Evolutionary conservation across 2,888 invertebrate species (phyloP), one percentile per base, ranked within the genome.

Genomic region (Coenonympha arcania): DNA sequence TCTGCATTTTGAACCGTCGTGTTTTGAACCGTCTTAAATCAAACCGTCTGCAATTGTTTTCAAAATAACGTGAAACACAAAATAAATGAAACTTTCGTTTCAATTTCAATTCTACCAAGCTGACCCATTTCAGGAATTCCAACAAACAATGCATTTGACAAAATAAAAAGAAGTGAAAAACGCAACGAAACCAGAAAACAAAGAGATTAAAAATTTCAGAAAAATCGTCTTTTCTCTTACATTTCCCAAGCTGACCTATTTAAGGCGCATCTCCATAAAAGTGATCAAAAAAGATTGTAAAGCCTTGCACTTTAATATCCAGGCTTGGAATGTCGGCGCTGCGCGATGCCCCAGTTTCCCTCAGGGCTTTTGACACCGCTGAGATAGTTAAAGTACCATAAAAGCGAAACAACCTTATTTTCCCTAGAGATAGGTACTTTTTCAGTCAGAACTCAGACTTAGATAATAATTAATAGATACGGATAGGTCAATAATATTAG

Each of bases 231-330:
- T 45, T 18, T n/a, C n/a, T n/a, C n/a, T n/a, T 33, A 22, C 28
- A 11, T 45, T 34, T 36, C 37, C 26, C 22, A 34, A 18, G 48
- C 40, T 41, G 52, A 40, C 52, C 55, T 37, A 52, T 50, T 52
- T 55, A 24, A 41, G 47, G 31, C 20, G 42, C 43, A 41, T 43
- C 39, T 44, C 20, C 36, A 55, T 47, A 50, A 55, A 50, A 52
- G 52, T 52, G 47, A 52, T 50, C 50, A 47, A 50, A 55, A 50
- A 55, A 52, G 43, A 55, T 37, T 49, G 46, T 40, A 48, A 51
- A 55, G 52, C 46, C 40, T 43, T 40, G 49, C 55, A 52, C 52
- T 50, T 50, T 55, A 52, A 55, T 55, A 55, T 50, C 52, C 52
- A 28, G 52, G 42, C 53, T 52, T 44, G 40, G 26, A 52, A 45